Conservation (phyloP, 2,888 invertebrate species). For the Pemphredon lugubris region DNA sequence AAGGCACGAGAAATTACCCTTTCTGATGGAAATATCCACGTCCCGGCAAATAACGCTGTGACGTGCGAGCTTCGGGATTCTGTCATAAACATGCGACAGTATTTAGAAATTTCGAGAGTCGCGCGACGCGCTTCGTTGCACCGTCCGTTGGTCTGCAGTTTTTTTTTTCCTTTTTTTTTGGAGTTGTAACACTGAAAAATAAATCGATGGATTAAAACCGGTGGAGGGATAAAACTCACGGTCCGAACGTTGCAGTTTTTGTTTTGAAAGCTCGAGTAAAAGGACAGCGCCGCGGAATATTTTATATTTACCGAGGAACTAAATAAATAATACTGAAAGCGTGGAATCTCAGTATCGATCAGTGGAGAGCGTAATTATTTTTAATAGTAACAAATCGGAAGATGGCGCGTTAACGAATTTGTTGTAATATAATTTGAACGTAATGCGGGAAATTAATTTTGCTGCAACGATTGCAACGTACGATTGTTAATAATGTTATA, state of each 20-base stretch:
- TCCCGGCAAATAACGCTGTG: conserved; percentile 17
- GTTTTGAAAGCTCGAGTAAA: neutral
- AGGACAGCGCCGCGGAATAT: too few species aligned
- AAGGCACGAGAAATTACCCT: conserved; percentile 44
- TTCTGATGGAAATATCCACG: conserved; percentile 43
- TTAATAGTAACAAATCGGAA: too few species aligned
- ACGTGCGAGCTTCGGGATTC: conserved; percentile 7
- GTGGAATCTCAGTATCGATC: too few species aligned
- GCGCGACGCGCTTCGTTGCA: neutral
- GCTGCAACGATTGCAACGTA: too few species aligned
- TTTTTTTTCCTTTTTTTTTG: neutral
- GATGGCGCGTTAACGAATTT: too few species aligned
- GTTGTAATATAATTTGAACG: too few species aligned
- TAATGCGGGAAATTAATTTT: too few species aligned
- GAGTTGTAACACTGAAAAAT: neutral
- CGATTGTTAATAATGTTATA: too few species aligned
- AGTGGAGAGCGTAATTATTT: too few species aligned
- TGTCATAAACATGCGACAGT: conserved; percentile 9
- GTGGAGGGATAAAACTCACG: neutral
- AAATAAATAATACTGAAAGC: too few species aligned
- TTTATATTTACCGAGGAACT: too few species aligned
- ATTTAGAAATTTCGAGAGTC: neutral
- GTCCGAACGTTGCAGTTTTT: neutral
- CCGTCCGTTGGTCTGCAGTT: neutral
- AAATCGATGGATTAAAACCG: neutral